Conservation (phyloP, 2,797 vertebrate species). For the Tragelaphus eurycerus region DNA sequence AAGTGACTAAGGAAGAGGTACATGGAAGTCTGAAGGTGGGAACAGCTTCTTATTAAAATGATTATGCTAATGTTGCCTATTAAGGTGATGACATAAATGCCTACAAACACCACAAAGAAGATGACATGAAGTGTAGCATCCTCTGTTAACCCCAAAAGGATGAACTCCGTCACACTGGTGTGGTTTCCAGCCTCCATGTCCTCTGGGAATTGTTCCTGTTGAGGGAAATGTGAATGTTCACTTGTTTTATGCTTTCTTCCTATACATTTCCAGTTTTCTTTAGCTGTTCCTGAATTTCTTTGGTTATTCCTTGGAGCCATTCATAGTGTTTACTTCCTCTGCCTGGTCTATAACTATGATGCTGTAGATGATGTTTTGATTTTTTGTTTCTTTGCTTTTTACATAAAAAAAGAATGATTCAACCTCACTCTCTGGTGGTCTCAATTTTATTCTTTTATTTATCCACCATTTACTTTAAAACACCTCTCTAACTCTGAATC, state of each 20-base stretch:
- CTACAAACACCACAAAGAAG: constrained; percentile 60
- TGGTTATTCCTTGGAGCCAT: not conserved
- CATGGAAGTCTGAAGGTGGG: constrained; percentile 65
- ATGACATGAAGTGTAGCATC: constrained; percentile 27
- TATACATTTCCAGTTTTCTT: not conserved
- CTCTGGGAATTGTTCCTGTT: not conserved
- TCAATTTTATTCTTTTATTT: not conserved
- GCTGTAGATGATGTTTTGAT: not conserved
- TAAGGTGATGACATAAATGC: constrained; percentile 54
- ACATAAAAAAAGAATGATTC: not conserved
- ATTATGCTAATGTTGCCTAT: constrained; percentile 62
- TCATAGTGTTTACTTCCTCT: not conserved
- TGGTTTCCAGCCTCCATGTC: constrained; percentile 50
- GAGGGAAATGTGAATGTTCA: not conserved
- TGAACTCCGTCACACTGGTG: constrained; percentile 39
- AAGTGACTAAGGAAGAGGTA: constrained; percentile 67
- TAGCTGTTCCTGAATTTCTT: not conserved
- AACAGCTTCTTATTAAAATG: constrained; percentile 44
- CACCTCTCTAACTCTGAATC: not conserved
- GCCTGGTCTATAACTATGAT: not conserved
- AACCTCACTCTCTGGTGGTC: not conserved
- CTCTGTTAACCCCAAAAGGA: constrained; percentile 57
- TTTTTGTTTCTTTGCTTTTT: not conserved
- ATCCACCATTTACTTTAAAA: not conserved
- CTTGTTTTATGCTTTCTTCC: not conserved